phyloP scores from a whole-genome alignment of 2,113 vertebrate species.

The Regulus satrapa region DNA sequence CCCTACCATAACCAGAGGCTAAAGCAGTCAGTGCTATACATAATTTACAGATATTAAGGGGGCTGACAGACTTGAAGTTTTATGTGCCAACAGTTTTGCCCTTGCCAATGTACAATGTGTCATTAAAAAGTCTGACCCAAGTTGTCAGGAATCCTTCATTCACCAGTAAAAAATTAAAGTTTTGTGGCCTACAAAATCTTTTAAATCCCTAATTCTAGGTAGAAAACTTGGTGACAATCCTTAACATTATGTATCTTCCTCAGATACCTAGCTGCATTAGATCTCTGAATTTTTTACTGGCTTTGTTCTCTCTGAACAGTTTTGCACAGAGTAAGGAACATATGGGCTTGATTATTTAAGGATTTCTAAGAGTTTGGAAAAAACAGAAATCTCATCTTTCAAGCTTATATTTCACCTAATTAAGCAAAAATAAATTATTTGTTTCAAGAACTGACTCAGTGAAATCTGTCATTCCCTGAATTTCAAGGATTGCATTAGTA shows the following conservation, averaged over 20 bases:
- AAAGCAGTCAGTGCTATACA: background rate
- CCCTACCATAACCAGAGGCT: background rate
- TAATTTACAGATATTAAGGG: background rate
- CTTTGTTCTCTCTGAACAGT: background rate
- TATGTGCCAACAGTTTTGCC: background rate
- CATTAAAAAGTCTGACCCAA: background rate
- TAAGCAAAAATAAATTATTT: background rate
- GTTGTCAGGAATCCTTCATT: background rate
- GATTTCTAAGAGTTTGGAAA: background rate
- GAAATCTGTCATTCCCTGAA: background rate
- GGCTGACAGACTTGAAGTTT: background rate
- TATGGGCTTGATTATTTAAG: background rate
- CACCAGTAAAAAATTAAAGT: background rate
- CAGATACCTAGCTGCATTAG: background rate
- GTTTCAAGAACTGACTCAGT: background rate
- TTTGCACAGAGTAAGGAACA: background rate
- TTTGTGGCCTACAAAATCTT: background rate
- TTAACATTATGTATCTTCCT: background rate
- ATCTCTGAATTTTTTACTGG: background rate
- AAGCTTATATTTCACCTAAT: constrained; percentile 13
- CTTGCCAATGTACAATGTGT: rapidly evolving
- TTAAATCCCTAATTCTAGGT: background rate
- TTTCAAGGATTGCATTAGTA: background rate
- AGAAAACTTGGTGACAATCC: background rate
- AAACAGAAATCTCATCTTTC: background rate